Conservation (phyloP, 1,140 invertebrate genomes). For the Drosophila bipectinata region DNA sequence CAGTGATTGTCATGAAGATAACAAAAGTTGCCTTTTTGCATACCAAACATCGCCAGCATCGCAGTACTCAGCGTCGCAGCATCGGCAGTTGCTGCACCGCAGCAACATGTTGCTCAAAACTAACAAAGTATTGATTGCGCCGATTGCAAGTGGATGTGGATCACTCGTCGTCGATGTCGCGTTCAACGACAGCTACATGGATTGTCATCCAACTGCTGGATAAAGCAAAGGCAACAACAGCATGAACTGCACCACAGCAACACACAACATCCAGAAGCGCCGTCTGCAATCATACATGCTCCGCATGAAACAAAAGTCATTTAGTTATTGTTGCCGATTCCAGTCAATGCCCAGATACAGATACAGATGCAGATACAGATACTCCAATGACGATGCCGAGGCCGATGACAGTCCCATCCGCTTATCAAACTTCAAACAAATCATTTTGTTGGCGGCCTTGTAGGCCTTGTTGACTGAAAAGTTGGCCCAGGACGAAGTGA, state of each 20-base stretch:
- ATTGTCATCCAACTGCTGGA: constrained; percentile 69
- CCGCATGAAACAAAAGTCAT: constrained; percentile 74
- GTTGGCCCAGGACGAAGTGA: constrained; percentile 1
- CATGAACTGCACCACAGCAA: constrained; percentile 15
- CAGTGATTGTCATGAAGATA: constrained; percentile 81
- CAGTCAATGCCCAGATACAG: constrained; percentile 48
- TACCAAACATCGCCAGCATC: constrained; percentile 71
- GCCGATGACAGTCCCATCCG: constrained; percentile 80
- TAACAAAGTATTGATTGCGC: constrained; percentile 81
- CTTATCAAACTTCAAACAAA: constrained; percentile 82
- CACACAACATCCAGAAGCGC: constrained; percentile 31
- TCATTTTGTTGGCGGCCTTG: constrained; percentile 79
- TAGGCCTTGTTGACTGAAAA: constrained; percentile 8
- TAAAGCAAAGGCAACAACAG: constrained; percentile 20
- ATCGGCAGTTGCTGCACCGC: constrained; percentile 49
- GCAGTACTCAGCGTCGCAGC: constrained; percentile 20
- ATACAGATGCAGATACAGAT: constrained; percentile 32
- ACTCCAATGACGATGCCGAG: constrained; percentile 52
- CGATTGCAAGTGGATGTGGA: constrained; percentile 79
- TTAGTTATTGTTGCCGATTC: constrained; percentile 76
- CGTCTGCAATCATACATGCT: constrained; percentile 63
- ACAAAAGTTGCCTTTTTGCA: constrained; percentile 82
- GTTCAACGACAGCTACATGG: constrained; percentile 73
- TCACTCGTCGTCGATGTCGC: constrained; percentile 64
- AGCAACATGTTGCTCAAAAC: constrained; percentile 81